These are phyloP conservation scores for Tyto alba DNA, from an alignment of 2,113 vertebrate species.

Conservation along the genomic window DNA sequence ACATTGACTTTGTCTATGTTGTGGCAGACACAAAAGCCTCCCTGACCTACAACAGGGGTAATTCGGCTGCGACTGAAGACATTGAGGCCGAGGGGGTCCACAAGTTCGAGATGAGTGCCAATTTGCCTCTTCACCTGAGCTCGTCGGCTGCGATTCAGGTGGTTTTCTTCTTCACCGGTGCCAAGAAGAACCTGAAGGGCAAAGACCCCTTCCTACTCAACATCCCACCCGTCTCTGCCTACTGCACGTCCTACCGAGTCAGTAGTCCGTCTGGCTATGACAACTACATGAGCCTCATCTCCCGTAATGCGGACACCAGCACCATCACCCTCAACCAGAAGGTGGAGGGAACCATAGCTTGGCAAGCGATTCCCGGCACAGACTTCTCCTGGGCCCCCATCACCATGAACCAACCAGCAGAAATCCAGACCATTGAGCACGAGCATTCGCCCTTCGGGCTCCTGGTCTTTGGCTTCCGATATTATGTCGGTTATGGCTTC, in stretches of 20 bases:
- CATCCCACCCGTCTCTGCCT: conserved; percentile 42
- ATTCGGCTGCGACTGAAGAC: rapidly evolving
- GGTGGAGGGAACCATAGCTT: neutral
- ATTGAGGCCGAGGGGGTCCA: rapidly evolving
- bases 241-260: conserved; percentile 65
- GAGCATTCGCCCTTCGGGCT: conserved; percentile 7
- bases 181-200: rapidly evolving
- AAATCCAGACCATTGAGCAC: neutral
- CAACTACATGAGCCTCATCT: conserved; percentile 61
- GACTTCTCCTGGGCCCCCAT: conserved; percentile 71
- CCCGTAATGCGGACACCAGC: neutral
- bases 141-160: neutral
- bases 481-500: conserved; percentile 60
- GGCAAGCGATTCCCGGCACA: conserved; percentile 46
- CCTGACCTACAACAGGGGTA: neutral
- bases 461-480: conserved; percentile 61
- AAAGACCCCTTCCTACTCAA: conserved; percentile 69
- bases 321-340: conserved; percentile 6
- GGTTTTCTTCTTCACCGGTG: neutral
- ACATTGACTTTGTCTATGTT: conserved; percentile 31
- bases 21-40: conserved; percentile 42
- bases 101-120: rapidly evolving
- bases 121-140: neutral
- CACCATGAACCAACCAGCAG: rapidly evolving
- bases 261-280: neutral